Percentiles rank a stretch among this genome's conserved stretches.
Conservation (phyloP, 2,113 vertebrate species). For the Leucoraja erinaceus region DNA sequence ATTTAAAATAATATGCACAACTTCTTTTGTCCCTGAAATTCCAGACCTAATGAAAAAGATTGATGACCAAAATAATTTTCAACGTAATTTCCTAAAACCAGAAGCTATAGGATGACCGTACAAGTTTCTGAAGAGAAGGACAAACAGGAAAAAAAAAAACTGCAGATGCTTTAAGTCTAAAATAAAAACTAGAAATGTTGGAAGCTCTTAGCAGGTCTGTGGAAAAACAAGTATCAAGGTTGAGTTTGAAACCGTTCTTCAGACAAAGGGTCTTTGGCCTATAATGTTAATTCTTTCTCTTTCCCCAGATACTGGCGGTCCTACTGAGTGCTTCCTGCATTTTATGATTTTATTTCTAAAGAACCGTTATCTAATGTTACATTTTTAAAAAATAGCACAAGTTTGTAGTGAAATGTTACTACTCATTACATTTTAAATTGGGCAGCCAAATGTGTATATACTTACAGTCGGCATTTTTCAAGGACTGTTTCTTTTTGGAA, state of each 20-base stretch:
- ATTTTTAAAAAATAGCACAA: neutral
- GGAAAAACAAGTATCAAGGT: no score
- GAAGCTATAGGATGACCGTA: neutral
- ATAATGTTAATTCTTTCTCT: no score
- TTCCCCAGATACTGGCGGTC: no score
- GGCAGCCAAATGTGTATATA: constrained; percentile 44
- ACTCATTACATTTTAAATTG: neutral
- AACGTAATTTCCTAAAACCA: neutral
- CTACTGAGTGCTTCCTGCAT: no score
- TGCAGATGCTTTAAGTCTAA: no score
- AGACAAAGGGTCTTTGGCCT: no score
- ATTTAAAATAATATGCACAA: neutral
- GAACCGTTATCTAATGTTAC: neutral
- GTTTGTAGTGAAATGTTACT: neutral
- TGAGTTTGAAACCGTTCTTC: no score
- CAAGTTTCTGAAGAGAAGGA: no score
- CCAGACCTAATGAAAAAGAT: neutral
- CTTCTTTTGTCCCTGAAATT: neutral
- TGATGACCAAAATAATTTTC: neutral
- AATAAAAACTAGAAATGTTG: no score
- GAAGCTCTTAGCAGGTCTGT: no score
- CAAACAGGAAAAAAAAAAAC: no score
- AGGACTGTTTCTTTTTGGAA: constrained; percentile 98
- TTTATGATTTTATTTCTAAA: neutral
- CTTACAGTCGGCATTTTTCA: constrained; percentile 98